Evolutionary conservation across 2,113 vertebrate species (phyloP).

Genomic region (Crotalus tigris): DNA sequence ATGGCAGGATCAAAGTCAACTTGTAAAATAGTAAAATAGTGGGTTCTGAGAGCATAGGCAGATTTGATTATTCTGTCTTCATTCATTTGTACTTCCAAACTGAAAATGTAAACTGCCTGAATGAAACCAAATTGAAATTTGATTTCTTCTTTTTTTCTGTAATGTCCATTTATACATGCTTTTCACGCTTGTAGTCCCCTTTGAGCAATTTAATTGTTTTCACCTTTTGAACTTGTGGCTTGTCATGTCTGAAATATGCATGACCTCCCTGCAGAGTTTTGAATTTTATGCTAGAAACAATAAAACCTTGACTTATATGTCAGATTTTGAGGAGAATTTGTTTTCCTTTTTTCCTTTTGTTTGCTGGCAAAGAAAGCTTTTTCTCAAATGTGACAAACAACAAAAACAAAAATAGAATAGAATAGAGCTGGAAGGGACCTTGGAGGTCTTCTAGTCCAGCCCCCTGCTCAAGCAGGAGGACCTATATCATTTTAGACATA

Average conservation of each 20-base stretch:
- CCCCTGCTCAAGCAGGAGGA: no score
- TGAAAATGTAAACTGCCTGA: not conserved
- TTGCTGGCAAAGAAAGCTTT: not conserved
- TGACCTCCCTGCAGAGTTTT: not conserved
- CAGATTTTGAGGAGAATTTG: not conserved
- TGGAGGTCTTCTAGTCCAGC: no score
- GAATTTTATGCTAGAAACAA: not conserved
- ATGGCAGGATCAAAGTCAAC: not conserved
- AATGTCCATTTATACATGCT: not conserved
- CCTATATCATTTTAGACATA: no score
- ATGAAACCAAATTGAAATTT: not conserved
- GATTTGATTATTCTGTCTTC: not conserved
- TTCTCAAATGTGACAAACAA: not conserved
- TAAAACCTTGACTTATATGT: not conserved
- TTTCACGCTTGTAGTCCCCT: not conserved
- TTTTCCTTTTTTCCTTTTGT: not conserved
- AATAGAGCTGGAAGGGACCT: no score
- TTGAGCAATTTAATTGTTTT: not conserved
- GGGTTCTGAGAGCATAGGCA: not conserved
- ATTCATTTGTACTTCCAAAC: not conserved
- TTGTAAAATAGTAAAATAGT: not conserved
- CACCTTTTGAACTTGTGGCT: not conserved
- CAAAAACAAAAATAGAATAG: not conserved
- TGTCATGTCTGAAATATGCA: not conserved
- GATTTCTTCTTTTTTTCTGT: not conserved